A percentile compares a stretch with the other conserved stretches of the same genome.
Evolutionary conservation across 1,140 invertebrate genomes (phyloP).

Genomic region (Frieseomelitta varia): DNA sequence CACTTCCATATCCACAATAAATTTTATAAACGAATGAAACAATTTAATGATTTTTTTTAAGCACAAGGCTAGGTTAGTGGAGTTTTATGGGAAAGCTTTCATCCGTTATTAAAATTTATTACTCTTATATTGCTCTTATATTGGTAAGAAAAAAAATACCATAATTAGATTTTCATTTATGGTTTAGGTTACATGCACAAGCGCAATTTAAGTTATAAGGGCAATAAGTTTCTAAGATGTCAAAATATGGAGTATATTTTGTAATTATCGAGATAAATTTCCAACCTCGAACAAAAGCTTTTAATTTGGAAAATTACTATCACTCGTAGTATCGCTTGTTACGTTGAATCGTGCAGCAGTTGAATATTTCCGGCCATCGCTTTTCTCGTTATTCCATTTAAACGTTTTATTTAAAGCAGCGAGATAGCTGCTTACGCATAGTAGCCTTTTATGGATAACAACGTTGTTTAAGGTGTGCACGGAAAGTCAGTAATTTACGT

Average conservation of each 20-base stretch:
- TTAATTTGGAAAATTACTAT: no score
- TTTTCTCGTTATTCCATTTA: neutral
- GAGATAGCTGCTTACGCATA: neutral
- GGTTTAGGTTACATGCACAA: neutral
- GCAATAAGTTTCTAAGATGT: neutral
- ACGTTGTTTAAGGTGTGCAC: neutral
- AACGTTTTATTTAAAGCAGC: neutral
- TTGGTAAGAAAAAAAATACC: neutral
- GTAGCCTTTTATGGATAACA: neutral
- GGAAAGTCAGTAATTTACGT: neutral
- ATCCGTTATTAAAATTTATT: neutral
- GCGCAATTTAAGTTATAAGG: neutral
- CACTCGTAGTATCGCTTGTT: no score
- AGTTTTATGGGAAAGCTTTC: neutral
- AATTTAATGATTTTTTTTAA: no score
- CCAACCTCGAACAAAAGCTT: no score
- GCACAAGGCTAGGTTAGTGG: neutral
- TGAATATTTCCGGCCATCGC: neutral
- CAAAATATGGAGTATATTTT: neutral
- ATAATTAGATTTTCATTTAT: neutral
- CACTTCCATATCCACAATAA: neutral
- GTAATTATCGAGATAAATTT: no score
- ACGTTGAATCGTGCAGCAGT: neutral
- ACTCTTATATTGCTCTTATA: fast-evolving
- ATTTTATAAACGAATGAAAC: neutral